These are phyloP conservation scores for Cossypha caffra DNA, from an alignment of 2,797 vertebrate genomes.

Conservation along the genomic window DNA sequence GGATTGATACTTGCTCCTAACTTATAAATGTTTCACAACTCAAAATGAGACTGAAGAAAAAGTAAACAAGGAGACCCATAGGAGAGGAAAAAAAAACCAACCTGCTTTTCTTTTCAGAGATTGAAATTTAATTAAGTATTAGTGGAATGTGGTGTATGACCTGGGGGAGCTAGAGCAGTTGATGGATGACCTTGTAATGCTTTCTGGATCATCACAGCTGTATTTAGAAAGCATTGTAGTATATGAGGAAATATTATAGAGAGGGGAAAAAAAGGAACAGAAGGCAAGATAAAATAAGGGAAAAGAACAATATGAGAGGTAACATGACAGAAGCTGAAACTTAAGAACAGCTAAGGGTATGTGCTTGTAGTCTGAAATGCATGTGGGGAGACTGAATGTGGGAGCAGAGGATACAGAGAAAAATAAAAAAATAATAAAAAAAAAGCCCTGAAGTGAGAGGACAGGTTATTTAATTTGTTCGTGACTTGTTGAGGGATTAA, in stretches of 20 bases:
- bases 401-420: background rate
- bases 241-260: background rate
- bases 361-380: background rate
- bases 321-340: background rate
- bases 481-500: conserved; percentile 17
- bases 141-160: background rate
- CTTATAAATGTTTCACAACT: conserved; percentile 43
- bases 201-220: background rate
- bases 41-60: conserved; percentile 25
- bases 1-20: background rate
- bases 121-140: conserved; percentile 29
- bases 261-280: background rate
- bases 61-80: background rate
- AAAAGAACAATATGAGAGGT: background rate
- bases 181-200: background rate
- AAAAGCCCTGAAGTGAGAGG: background rate
- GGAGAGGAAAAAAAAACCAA: too few species aligned
- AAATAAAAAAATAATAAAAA: background rate
- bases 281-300: background rate
- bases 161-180: background rate
- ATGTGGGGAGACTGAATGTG: background rate
- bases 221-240: background rate
- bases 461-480: background rate
- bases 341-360: background rate
- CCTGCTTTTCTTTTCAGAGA: background rate